Evolutionary conservation across 2,888 invertebrate species (phyloP), one percentile per base, ranked within the genome.

Genomic region (Mechanitis messenoides): DNA sequence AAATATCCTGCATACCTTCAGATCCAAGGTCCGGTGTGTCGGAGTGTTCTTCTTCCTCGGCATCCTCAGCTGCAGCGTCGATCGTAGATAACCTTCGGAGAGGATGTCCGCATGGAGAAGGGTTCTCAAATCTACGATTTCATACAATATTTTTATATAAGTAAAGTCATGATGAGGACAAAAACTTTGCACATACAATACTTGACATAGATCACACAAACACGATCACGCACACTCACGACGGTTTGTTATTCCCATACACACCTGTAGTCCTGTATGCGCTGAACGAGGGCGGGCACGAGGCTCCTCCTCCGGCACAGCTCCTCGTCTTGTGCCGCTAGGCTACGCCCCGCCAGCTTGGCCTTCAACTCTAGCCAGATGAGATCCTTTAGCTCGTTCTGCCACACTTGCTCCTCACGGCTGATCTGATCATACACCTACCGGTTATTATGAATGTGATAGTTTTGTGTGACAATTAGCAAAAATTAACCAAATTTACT

Each of bases 321-420:
- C 78, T 92, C 94, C 62, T 92, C 92, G 80, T 97, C 96, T 83
- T 96, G 96, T 72, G 95, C 95, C 58, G 93, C 92, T 28, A 94
- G 91, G 1, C 93, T 92, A 55, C 95, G 91, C 68, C 95, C 95
- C 0, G 95, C 95, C 69, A 95, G 92, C 91, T 93, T 94, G 0
- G 97, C 97, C 83, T 96, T 95, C 66, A 98, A 87, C 87, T 97
- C 97, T 71, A 97, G 83, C 97, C 97, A 98, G 71, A 97, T 95
- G 70, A 96, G 91, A 85, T 97, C 97, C 83, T 96, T 96, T 57
- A 96, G 85, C 87, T 96, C 95, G 71, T 95, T 96, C 83, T 96
- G 96, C 95, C 96, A 97, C 53, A 95, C 90, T 65, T 95, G 93
- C 78, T 97, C 96, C 80, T 97, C 97, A 68, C 93, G 93, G 71